Percentiles rank a stretch among this genome's conserved stretches.
These are phyloP conservation scores for Chrysolina americana DNA, from an alignment of 2,888 invertebrate species.

Conservation along the genomic window DNA sequence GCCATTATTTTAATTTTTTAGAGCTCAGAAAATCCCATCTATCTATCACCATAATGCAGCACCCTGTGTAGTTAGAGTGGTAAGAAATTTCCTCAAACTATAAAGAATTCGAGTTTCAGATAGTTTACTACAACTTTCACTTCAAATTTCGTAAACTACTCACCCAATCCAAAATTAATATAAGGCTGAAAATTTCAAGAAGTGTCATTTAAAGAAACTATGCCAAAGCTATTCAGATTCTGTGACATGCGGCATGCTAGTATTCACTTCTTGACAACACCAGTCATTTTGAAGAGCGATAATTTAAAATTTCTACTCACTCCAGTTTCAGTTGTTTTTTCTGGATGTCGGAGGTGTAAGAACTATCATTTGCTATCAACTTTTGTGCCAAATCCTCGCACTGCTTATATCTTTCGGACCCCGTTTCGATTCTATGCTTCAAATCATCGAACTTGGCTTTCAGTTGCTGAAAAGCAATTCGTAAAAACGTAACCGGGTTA, in stretches of 20 bases:
- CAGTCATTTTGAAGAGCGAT: neutral
- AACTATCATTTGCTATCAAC: constrained; percentile 86
- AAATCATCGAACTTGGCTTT: constrained; percentile 95
- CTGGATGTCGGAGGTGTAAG: constrained; percentile 88
- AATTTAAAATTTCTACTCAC: constrained; percentile 71
- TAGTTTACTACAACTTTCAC: neutral
- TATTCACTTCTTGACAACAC: neutral
- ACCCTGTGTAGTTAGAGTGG: neutral
- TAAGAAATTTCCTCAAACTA: neutral
- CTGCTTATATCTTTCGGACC: constrained; percentile 90
- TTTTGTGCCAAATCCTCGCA: constrained; percentile 93
- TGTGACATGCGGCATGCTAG: constrained; percentile 12
- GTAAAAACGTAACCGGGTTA: neutral
- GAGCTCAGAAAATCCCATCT: too few relatives aligned
- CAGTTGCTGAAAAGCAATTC: constrained; percentile 74
- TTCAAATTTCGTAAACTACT: neutral
- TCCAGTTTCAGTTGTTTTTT: constrained; percentile 88
- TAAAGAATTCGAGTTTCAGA: neutral
- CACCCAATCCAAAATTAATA: constrained; percentile 25
- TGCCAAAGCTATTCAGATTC: neutral
- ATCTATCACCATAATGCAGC: too few relatives aligned
- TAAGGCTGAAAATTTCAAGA: constrained; percentile 14
- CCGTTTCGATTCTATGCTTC: constrained; percentile 90
- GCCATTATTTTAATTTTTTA: too few relatives aligned
- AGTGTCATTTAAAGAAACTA: neutral